Base-by-base conservation (phyloP, 2,113 vertebrate genomes). In the Lepus europaeus region DNA sequence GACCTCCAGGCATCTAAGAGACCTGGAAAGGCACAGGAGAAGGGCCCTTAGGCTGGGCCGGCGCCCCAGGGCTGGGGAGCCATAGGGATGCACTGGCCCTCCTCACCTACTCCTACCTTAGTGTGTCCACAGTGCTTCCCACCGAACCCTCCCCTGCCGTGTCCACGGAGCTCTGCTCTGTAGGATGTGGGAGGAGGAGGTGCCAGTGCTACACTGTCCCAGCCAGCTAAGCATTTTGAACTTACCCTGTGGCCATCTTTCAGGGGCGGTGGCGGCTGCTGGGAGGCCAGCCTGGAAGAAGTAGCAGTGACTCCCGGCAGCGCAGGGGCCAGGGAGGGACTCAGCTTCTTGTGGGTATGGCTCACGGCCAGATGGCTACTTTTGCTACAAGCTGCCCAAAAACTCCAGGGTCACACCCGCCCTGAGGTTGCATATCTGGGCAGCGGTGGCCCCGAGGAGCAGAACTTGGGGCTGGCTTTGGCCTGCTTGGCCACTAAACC, bases 241-340 rank as follows among this genome's bases (percentile, higher is more conserved):
- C 36, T 27, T 49, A 61, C 53, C 85, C 70, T 68, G 20, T 45
- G 56, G 63, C 64, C 16, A 1, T 10, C 23, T 63, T 7, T 39
- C 19, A 8, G 2, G 6, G n/a, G 19, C 20, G 9, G 49, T 0
- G 2, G 14, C 31, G 22, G 23, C 2, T 3, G 9, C 39, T 3
- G 12, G 39, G 53, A 76, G 31, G 72, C 80, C 53, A 49, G 51
- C 51, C n/a, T 80, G 56, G 33, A 49, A 8, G 33, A 91, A 59
- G 56, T 2, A 23, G 29, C 66, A 20, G 77, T 0, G 13, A n/a
- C 79, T 59, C 39, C 1, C 3, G 17, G 13, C 73, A 13, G 0
- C 3, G 14, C 56, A 36, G 33, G 12, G 70, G 36, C 76, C 1
- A 1, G 19, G 1, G 9, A 27, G 22, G 17, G 64, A 31, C 39